phyloP scores from a whole-genome alignment of 2,113 vertebrate species.

The Cyanocitta stelleri region DNA sequence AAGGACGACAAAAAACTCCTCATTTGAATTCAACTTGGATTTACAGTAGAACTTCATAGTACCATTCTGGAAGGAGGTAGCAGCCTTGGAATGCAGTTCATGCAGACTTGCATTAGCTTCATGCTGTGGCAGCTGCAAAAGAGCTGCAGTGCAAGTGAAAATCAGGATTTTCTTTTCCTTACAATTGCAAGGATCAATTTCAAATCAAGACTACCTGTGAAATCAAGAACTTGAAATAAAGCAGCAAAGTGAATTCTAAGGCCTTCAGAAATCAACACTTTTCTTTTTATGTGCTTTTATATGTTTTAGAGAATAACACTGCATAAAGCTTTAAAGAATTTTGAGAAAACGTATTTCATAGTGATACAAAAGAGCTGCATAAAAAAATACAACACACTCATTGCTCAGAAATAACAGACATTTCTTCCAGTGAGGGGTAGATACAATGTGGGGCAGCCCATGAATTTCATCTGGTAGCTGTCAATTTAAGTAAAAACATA shows the following conservation, averaged over 20 bases:
- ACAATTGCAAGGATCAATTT: neutral
- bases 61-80: neutral
- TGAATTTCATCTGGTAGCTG: neutral
- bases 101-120: neutral
- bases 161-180: neutral
- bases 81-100: neutral
- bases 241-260: neutral
- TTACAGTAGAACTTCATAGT: neutral
- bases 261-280: neutral
- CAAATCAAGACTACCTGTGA: neutral
- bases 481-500: neutral
- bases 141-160: neutral
- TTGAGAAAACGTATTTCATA: neutral
- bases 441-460: neutral
- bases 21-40: neutral
- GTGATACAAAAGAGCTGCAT: neutral
- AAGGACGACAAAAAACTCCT: neutral
- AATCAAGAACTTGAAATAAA: neutral
- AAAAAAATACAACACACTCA: neutral
- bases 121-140: neutral
- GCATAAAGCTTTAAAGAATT: neutral
- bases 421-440: neutral
- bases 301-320: neutral
- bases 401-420: neutral
- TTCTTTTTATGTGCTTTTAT: neutral